Evolutionary conservation across 2,113 vertebrate genomes (phyloP), one percentile per base, ranked within the genome.

Genomic region (Prunella fulvescens): DNA sequence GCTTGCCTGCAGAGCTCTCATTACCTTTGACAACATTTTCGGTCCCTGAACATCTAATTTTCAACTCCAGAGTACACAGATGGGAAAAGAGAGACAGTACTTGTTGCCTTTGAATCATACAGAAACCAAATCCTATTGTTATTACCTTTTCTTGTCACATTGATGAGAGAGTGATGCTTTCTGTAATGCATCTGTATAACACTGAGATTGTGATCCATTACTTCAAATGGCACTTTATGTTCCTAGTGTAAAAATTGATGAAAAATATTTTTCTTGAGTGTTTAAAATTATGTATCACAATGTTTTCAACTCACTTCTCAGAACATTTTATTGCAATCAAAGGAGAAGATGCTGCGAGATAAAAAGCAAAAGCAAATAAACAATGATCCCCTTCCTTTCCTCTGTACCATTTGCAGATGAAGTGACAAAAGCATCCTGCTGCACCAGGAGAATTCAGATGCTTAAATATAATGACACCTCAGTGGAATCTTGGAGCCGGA

Each of bases 11-110:
- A 93, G 94, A 95, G 72, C 96, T 94, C 95, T 97, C 90, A 93
- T 95, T 97, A 97, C 97, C 88, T 97, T 94, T 97, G 97, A 95
- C 91, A 95, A 94, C 95, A 82, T 92, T 95, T 97, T 97, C 79
- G 90, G 94, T 96, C 95, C 88, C 96, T 87, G 93, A 96, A 96
- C 92, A 96, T 95, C 93, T 97, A 90, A 98, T 96, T 97, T 96
- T 96, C 96, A 95, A 29, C 88, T 96, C 73, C 37, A 86, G 69
- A 95, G 54, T 88, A 93, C 50, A 85, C 88, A 88, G 58, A 85
- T 39, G 39, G 85, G 77, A 92, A 90, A 45, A 92, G 65, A 90
- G 47, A 96, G 70, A 93, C 77, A 67, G 71, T 56, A 90, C 47
- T 90, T 78, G 37, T 69, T 95, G 70, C 37, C 65, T 82, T 56